A percentile compares a stretch with the other conserved stretches of the same genome.
These are phyloP conservation scores for Drosophila demipolita DNA, from an alignment of 2,888 invertebrate species.

Conservation along the genomic window DNA sequence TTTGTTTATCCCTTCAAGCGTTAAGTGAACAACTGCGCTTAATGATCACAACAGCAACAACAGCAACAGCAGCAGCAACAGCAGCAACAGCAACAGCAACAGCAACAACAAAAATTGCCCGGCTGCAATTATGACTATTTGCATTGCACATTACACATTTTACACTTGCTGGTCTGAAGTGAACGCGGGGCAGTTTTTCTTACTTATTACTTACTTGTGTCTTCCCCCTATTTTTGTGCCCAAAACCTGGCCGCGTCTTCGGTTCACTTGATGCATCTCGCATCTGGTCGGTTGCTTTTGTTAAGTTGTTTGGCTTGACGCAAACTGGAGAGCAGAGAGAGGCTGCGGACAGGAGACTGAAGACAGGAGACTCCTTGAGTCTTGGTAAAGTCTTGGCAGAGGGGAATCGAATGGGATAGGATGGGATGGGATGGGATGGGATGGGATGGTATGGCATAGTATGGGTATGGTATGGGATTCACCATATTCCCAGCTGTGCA, in stretches of 20 bases:
- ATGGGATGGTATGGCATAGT: neutral
- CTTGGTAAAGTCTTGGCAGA: constrained; percentile 5
- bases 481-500: constrained; percentile 3
- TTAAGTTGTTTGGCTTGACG: constrained; percentile 45
- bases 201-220: constrained; percentile 43
- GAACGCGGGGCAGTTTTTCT: constrained; percentile 46
- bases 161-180: constrained; percentile 56
- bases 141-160: constrained; percentile 74
- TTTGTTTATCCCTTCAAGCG: constrained; percentile 78
- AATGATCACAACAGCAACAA: constrained; percentile 55
- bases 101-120: constrained; percentile 33
- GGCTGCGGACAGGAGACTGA: constrained; percentile 28
- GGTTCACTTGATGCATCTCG: constrained; percentile 19
- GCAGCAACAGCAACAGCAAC: constrained; percentile 19
- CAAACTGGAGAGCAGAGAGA: constrained; percentile 28
- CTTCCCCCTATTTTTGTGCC: constrained; percentile 15
- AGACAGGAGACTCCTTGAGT: constrained; percentile 21
- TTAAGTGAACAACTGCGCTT: constrained; percentile 78
- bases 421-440: neutral
- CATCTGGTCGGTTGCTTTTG: constrained; percentile 52
- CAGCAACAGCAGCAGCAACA: constrained; percentile 10
- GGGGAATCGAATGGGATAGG: neutral
- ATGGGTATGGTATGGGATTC: neutral
- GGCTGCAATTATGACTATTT: constrained; percentile 75
- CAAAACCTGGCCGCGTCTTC: constrained; percentile 50